Evolutionary conservation across 2,888 invertebrate species (phyloP).

Genomic region (Lymantria dispar): DNA sequence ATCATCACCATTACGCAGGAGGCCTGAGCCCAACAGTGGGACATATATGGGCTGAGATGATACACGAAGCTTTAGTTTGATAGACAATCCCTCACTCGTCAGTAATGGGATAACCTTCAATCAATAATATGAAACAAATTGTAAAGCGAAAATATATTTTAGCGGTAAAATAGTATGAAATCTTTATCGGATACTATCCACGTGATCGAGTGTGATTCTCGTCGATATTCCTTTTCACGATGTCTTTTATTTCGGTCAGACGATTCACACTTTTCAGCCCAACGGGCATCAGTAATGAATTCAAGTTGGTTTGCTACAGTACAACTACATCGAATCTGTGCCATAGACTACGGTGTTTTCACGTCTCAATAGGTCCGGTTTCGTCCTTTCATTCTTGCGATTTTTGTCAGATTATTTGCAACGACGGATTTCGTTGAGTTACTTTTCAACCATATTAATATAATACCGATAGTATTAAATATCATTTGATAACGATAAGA

Average conservation of each 20-base stretch:
- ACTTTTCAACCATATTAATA: too few relatives aligned
- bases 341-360: too few relatives aligned
- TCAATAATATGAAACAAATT: conserved; percentile 25
- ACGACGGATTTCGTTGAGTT: too few relatives aligned
- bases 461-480: too few relatives aligned
- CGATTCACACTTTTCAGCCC: conserved; percentile 31
- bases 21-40: too few relatives aligned
- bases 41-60: too few relatives aligned
- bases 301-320: background rate
- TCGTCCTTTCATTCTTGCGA: too few relatives aligned
- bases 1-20: too few relatives aligned
- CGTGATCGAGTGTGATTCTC: conserved; percentile 30
- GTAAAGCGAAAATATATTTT: conserved; percentile 30
- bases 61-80: conserved; percentile 8
- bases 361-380: too few relatives aligned
- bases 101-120: conserved; percentile 19
- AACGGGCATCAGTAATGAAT: conserved; percentile 31
- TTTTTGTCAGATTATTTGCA: too few relatives aligned
- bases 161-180: conserved; percentile 38
- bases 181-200: conserved; percentile 38
- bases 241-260: conserved; percentile 31
- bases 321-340: background rate
- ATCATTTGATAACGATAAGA: too few relatives aligned
- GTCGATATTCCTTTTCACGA: conserved; percentile 33
- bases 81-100: conserved; percentile 14